A percentile compares a stretch with the other conserved stretches of the same genome.
These are phyloP conservation scores for Myotis yumanensis DNA, from an alignment of 2,113 vertebrate genomes.

Conservation along the genomic window DNA sequence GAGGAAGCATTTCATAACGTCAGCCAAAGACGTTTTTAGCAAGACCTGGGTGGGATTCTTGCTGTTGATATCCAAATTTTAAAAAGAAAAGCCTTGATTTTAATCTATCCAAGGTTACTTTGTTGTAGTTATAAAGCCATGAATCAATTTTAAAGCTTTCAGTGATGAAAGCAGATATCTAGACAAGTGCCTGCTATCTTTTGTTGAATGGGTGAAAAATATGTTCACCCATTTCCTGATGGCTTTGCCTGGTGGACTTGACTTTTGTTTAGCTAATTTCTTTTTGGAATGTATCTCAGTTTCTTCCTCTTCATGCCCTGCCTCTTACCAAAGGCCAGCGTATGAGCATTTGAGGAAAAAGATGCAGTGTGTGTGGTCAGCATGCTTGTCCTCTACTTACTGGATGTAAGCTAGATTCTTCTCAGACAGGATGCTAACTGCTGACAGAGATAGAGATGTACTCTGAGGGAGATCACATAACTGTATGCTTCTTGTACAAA, in stretches of 20 bases:
- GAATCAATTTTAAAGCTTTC: slow-evolving; percentile 86
- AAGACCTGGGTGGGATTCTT: slow-evolving; percentile 87
- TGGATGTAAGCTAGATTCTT: slow-evolving; percentile 43
- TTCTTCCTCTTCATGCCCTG: slow-evolving; percentile 79
- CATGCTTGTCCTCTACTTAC: slow-evolving; percentile 40
- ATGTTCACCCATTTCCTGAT: slow-evolving; percentile 81
- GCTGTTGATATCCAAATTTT: slow-evolving; percentile 86
- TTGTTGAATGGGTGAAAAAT: slow-evolving; percentile 80
- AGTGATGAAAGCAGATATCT: slow-evolving; percentile 82
- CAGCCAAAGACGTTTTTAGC: slow-evolving; percentile 86
- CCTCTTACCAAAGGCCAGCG: slow-evolving; percentile 69
- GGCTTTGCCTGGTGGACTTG: slow-evolving; percentile 79
- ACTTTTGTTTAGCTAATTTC: slow-evolving; percentile 85
- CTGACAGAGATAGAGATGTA: neutral
- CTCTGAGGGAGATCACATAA: neutral
- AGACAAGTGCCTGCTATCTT: slow-evolving; percentile 84
- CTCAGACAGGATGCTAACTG: neutral
- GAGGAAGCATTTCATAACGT: slow-evolving; percentile 85
- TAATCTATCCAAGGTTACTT: slow-evolving; percentile 86
- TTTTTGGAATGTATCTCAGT: slow-evolving; percentile 83
- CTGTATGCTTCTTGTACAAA: neutral
- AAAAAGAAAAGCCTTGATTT: slow-evolving; percentile 83
- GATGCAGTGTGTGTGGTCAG: slow-evolving; percentile 59
- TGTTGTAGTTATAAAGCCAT: slow-evolving; percentile 86
- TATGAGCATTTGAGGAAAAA: slow-evolving; percentile 56